These are phyloP conservation scores for Epinephelus awoara DNA, from an alignment of 2,797 vertebrate species.

Conservation along the genomic window DNA sequence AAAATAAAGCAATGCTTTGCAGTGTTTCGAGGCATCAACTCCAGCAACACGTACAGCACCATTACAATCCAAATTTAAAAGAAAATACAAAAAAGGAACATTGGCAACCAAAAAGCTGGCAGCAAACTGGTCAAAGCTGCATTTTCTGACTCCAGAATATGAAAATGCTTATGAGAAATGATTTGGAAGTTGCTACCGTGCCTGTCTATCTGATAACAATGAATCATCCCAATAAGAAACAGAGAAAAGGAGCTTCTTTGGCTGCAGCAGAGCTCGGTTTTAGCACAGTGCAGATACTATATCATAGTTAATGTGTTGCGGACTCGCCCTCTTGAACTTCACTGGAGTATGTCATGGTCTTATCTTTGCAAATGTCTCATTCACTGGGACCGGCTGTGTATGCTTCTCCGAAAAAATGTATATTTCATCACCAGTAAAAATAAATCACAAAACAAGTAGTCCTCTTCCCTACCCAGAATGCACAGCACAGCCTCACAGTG, in stretches of 20 bases:
- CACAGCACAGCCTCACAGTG: slow-evolving; percentile 8
- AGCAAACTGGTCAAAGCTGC: neutral
- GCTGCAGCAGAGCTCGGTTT: slow-evolving; percentile 48
- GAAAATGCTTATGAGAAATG: slow-evolving; percentile 37
- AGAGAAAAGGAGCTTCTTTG: slow-evolving; percentile 23
- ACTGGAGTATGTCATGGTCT: slow-evolving; percentile 75
- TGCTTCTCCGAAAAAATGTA: slow-evolving; percentile 73
- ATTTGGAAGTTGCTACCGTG: slow-evolving; percentile 9
- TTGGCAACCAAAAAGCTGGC: neutral
- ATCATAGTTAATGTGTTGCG: slow-evolving; percentile 74
- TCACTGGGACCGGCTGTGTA: slow-evolving; percentile 47
- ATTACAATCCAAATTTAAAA: neutral
- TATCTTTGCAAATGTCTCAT: slow-evolving; percentile 69
- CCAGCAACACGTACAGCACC: neutral
- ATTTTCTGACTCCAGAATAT: neutral
- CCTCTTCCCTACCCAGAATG: slow-evolving; percentile 44
- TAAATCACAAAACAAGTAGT: slow-evolving; percentile 58
- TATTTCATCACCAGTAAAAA: slow-evolving; percentile 65
- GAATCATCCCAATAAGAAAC: slow-evolving; percentile 44
- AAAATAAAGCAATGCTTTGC: neutral
- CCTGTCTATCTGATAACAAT: slow-evolving; percentile 41
- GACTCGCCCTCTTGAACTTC: slow-evolving; percentile 77
- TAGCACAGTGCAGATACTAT: slow-evolving; percentile 55
- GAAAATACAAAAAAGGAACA: neutral
- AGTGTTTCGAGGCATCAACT: neutral